These are phyloP conservation scores for Vanessa cardui DNA, from an alignment of 2,888 invertebrate species.

Conservation along the genomic window DNA sequence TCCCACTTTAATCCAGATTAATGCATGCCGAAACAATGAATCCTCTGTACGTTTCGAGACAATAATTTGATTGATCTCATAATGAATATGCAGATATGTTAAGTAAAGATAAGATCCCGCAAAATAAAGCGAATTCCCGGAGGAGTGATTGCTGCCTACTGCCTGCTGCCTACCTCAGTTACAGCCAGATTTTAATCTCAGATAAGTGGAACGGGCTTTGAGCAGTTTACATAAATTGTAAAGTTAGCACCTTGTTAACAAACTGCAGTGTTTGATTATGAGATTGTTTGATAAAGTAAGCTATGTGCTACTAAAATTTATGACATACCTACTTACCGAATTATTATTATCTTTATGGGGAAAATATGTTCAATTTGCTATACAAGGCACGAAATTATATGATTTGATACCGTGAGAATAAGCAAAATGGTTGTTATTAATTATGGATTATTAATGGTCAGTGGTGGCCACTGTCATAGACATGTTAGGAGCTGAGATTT, in stretches of 20 bases:
- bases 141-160: constrained; percentile 72
- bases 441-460: too few relatives aligned
- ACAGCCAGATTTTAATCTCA: constrained; percentile 80
- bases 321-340: background rate
- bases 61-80: constrained; percentile 79
- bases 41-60: constrained; percentile 31
- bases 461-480: too few relatives aligned
- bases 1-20: constrained; percentile 43
- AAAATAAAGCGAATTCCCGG: constrained; percentile 70
- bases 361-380: background rate
- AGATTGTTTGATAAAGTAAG: constrained; percentile 66
- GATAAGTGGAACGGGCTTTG: constrained; percentile 72
- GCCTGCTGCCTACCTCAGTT: constrained; percentile 63
- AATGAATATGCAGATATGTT: constrained; percentile 81
- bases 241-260: constrained; percentile 81
- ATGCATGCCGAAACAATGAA: constrained; percentile 38
- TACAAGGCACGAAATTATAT: too few relatives aligned
- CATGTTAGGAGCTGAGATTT: too few relatives aligned
- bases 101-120: constrained; percentile 74
- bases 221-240: constrained; percentile 81
- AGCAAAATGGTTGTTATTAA: too few relatives aligned
- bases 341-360: background rate
- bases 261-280: constrained; percentile 77
- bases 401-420: too few relatives aligned
- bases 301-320: constrained; percentile 20